Evolutionary conservation across 1,140 invertebrate genomes (phyloP), one percentile per base, ranked within the genome.

Genomic region (Catajapyx aquilonaris): DNA sequence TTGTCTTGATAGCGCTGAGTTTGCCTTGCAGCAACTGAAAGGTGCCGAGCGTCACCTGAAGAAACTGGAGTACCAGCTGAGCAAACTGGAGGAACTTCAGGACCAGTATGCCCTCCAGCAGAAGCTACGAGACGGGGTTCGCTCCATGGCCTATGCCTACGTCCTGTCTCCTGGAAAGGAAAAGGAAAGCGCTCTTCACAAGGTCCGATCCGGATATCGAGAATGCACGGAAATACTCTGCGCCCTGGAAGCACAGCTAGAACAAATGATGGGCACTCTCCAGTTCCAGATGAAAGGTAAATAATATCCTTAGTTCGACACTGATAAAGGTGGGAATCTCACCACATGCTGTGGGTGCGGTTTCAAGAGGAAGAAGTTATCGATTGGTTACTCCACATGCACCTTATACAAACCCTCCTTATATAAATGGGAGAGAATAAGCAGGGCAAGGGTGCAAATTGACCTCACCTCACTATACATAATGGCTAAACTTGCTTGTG

Each of bases 221-320:
- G 65, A 68, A 48, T 67, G 63, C 43, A 59, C 57, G 4, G 57
- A 67, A 45, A 57, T 52, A 9, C 51, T 69, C 50, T 66, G 64
- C 52, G 49, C 53, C 15, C 55, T 67, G 33, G 66, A 69, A 52
- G 59, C 56, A 9, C 57, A 66, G 46, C 48, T 68, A 31, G 64
- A 69, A 47, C 50, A 53, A 19, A 57, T 65, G 50, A 52, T 68
- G 46, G 66, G 66, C 32, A 59, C 62, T 19, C 58, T 69, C 34
- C 52, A 59, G 20, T 60, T 66, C 48, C 55, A 60, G 50, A 59
- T 68, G 48, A 66, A 66, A 59, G 65, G 65, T 64, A 49, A 28
- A 13, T 28, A 13, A 28, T 13, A 28, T 28, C 13, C 13, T 28
- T 13, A 9, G n/a, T n/a, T n/a, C n/a, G n/a, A n/a, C n/a, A n/a